Conservation (phyloP, 1,140 invertebrate species). For the Procambarus clarkii region DNA sequence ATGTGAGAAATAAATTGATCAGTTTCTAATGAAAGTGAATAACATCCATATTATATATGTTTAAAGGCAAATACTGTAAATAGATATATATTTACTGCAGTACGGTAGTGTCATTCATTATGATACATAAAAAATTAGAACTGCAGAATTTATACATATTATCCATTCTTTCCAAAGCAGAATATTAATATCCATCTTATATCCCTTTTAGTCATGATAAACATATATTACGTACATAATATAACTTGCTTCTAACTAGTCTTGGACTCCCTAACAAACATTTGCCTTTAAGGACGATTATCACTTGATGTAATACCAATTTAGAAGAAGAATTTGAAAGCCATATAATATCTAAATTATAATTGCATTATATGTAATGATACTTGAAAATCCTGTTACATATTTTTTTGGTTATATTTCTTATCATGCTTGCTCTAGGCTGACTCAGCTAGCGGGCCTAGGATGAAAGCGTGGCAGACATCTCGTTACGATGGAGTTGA, state of each 20-base stretch:
- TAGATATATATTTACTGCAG: no score
- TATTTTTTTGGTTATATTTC: neutral
- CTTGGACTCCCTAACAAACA: neutral
- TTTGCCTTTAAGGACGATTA: neutral
- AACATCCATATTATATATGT: no score
- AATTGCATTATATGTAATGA: no score
- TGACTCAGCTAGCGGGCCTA: neutral
- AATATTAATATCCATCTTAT: no score
- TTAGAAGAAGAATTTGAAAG: no score
- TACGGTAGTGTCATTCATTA: no score
- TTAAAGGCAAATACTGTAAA: no score
- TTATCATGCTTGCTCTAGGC: neutral
- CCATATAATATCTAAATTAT: no score
- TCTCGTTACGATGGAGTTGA: conserved; percentile 42
- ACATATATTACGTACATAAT: neutral
- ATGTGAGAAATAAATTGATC: neutral
- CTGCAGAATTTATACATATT: no score
- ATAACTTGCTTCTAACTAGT: neutral
- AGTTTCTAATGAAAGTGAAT: neutral
- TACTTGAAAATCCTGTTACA: neutral
- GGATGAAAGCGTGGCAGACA: conserved; percentile 49
- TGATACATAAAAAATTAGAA: no score
- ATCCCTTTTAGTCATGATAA: no score
- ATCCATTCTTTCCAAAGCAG: no score
- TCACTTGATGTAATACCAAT: neutral